Conservation (phyloP, 2,113 vertebrate species). For the Vidua macroura region DNA sequence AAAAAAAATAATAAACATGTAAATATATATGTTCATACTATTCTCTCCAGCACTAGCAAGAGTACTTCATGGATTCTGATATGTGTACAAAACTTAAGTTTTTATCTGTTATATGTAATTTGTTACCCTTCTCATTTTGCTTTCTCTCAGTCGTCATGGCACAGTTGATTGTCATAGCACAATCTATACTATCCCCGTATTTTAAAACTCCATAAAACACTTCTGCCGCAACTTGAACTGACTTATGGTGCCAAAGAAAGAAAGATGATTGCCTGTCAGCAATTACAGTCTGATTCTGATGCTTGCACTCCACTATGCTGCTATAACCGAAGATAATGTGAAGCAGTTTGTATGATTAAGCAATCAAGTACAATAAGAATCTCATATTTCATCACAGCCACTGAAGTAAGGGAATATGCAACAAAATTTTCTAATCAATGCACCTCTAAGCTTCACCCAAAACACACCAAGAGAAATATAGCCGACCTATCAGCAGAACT, state of each 20-base stretch:
- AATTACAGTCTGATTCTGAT: not conserved
- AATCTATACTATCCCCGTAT: not conserved
- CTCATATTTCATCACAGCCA: not conserved
- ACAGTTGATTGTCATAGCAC: not conserved
- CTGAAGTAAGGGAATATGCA: not conserved
- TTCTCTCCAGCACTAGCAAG: not conserved
- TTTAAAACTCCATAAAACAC: not conserved
- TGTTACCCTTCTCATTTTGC: not conserved
- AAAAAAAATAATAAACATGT: not conserved
- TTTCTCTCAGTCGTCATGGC: not conserved
- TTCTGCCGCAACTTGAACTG: not conserved
- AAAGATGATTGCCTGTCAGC: not conserved
- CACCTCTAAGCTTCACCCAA: not conserved
- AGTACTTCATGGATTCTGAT: fast-evolving
- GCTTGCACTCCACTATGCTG: not conserved
- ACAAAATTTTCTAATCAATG: not conserved
- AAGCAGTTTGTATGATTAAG: not conserved
- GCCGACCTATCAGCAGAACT: not conserved
- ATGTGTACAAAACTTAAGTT: not conserved
- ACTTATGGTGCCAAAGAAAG: not conserved
- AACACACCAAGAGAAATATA: not conserved
- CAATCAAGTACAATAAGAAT: not conserved
- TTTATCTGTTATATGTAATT: not conserved
- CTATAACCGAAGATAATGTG: not conserved
- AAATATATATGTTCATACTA: not conserved